Base-by-base conservation (phyloP, 1,140 invertebrate species). In the Zaprionus ghesquierei region DNA sequence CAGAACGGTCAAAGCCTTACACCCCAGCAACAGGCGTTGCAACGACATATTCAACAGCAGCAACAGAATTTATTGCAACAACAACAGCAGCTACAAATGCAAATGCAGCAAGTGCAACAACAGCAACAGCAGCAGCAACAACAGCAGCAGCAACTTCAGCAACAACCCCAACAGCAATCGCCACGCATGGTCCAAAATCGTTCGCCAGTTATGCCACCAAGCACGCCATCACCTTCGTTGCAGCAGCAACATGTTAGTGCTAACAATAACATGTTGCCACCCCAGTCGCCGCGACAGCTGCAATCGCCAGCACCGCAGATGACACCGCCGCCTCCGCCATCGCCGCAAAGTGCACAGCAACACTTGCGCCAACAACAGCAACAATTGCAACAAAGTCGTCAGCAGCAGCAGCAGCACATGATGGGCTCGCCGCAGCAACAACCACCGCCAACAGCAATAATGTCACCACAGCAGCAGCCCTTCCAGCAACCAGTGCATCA, bases 311-410 rank as follows among this genome's bases (percentile, higher is more conserved):
- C 90, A n/a, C 86, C 91, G 3, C 90, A 91, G 65, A 92, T 92
- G 89, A 92, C 90, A 8, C 90, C 90, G 5, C 90, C 90, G 4
- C 90, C 90, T 4, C 85, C 89, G 3, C 89, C 89, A 5, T 89
- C 90, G 0, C 89, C 90, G 0, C 90, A 89, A n/a, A 76, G 75
- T 53, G 75, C 93, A 0, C 92, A 94, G 31, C 91, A 94, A 59
- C 81, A 90, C 50, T 78, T 91, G 50, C 91, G 92, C 0, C 86
- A 89, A 23, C 78, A 79, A 22, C 70, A 75, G 0, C 86, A 77
- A 23, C 74, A 79, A 33, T 69, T 91, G 35, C 79, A 81, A 31
- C 87, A 85, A 54, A 79, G 53, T 53, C 89, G 86, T 9, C 86
- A 85, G 50, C 69, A 77, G 38, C 74, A 85, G 35, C 69, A 78